phyloP scores from a whole-genome alignment of 2,113 vertebrate species.

The Pelecanoides urinatrix region DNA sequence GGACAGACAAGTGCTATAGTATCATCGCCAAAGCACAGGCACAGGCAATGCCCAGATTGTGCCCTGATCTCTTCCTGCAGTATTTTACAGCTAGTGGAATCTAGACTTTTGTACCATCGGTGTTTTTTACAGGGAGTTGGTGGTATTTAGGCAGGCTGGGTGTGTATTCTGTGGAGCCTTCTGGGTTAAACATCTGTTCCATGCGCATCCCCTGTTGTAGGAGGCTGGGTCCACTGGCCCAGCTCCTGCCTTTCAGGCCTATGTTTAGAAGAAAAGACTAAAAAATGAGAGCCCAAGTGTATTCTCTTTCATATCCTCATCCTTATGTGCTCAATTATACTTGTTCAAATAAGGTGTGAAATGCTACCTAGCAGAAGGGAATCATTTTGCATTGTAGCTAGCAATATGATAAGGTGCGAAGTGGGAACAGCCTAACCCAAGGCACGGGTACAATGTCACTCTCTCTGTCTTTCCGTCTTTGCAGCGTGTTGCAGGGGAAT shows the following conservation, averaged over 20 bases:
- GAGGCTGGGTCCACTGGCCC: not conserved
- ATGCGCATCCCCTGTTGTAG: rapidly evolving
- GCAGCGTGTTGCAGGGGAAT: not conserved
- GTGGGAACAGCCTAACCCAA: not conserved
- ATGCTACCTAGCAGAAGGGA: not conserved
- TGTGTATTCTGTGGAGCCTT: not conserved
- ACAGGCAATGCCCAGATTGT: not conserved
- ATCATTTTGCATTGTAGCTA: not conserved
- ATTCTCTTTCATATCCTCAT: not conserved
- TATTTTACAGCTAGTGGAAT: not conserved
- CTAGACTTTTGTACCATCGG: not conserved
- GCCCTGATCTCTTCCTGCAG: not conserved
- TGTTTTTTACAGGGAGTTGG: not conserved
- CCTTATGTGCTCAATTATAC: not conserved
- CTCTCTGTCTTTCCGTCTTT: not conserved
- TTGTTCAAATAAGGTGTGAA: not conserved
- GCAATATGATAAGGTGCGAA: not conserved
- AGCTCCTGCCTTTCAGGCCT: not conserved
- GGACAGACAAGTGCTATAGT: not conserved
- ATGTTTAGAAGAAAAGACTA: not conserved
- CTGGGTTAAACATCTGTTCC: not conserved
- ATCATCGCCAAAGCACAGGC: not conserved
- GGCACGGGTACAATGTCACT: not conserved
- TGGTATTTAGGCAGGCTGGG: not conserved
- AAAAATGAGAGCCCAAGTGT: not conserved